Base-by-base conservation (phyloP, 1,140 invertebrate species). In the Xylocopa sonorina region DNA sequence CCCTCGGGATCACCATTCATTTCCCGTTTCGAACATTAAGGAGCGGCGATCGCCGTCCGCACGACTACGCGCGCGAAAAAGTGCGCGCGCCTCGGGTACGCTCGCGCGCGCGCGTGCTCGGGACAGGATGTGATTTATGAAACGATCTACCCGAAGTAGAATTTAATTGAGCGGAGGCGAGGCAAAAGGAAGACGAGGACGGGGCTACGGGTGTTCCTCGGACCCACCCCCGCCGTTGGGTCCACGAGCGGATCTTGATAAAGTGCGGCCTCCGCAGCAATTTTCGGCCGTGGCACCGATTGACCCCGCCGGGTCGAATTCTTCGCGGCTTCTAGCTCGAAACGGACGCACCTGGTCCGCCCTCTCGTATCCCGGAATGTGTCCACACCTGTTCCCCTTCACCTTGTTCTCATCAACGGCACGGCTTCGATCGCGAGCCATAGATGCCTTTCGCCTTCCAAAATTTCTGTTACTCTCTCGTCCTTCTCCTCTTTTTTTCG, bases 91-190 rank as follows among this genome's bases (percentile, higher is more conserved):
- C 27, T 27, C 0, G 74, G 21, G 29, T 29, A 43, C n/a, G 58
- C 3, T 48, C 24, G 82, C 51, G 63, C 24, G 82, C 51, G 63
- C 72, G 57, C 66, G 81, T 60, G 78, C 77, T 60, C 68, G 46
- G 48, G 68, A 57, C 68, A 67, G 75, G 86, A 78, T 66, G 74
- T 87, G 86, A 87, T 87, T 87, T 87, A 85, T 85, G 80, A 87
- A 87, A 87, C 72, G 82, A 87, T 85, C 86, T 81, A 24, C 55
- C 57, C 24, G 77, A 83, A 87, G 83, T 87, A 76, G 86, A 82
- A 83, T 87, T 87, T 87, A 85, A 87, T 87, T 83, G 86, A 87
- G 80, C 80, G 77, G 51, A 86, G 84, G 84, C 77, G 84, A 78
- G 74, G 60, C 68, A 76, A 73, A 86, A 78, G 66, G 75, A 76